Conservation (phyloP, 2,888 invertebrate species). For the Mythimna loreyi region DNA sequence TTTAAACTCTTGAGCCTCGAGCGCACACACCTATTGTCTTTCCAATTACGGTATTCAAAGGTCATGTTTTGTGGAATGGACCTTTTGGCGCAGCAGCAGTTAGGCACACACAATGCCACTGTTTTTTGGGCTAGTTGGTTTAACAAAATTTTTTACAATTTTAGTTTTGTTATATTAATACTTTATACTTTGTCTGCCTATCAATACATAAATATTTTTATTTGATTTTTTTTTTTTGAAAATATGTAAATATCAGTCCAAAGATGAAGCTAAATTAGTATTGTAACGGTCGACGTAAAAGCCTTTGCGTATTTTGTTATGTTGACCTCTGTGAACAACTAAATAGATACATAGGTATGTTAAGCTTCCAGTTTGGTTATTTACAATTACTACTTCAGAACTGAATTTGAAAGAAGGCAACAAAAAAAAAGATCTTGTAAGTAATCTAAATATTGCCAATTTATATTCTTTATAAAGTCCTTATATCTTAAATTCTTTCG, state of each 20-base stretch:
- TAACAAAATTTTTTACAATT: too few species aligned
- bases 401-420: not conserved
- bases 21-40: too few species aligned
- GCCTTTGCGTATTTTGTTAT: not conserved
- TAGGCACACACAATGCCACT: too few species aligned
- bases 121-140: too few species aligned
- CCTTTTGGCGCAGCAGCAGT: too few species aligned
- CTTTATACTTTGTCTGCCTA: too few species aligned
- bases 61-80: too few species aligned
- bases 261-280: not conserved
- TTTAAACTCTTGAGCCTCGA: too few species aligned
- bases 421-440: not conserved
- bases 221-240: too few species aligned
- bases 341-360: constrained; percentile 3
- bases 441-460: constrained; percentile 3
- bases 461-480: constrained; percentile 34
- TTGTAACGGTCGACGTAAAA: not conserved
- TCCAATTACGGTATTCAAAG: too few species aligned
- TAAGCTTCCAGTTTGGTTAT: constrained; percentile 1
- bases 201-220: too few species aligned
- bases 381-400: constrained; percentile 21
- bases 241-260: not conserved
- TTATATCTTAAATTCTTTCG: constrained; percentile 65
- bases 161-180: too few species aligned
- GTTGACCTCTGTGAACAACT: not conserved